Percentiles rank a stretch among this genome's conserved stretches.
These are phyloP conservation scores for Rousettus madagascariensis DNA, from an alignment of 2,797 vertebrate genomes.

Conservation along the genomic window DNA sequence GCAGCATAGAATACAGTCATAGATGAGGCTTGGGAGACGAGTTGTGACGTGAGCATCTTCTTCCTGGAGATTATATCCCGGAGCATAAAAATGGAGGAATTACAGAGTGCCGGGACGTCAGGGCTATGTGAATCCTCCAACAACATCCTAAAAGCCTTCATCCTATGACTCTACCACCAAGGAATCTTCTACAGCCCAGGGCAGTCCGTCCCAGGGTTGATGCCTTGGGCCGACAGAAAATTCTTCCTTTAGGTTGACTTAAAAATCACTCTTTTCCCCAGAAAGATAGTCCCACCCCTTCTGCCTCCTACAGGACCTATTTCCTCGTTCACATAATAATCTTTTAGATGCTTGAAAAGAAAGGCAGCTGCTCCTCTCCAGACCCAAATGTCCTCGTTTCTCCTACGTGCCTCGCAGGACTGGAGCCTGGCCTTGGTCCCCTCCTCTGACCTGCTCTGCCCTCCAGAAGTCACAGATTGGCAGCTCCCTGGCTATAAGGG, in stretches of 20 bases:
- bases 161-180: background rate
- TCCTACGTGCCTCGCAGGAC: background rate
- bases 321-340: background rate
- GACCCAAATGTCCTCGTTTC: too few relatives aligned
- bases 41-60: rapidly evolving
- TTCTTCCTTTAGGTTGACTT: background rate
- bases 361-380: background rate
- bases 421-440: background rate
- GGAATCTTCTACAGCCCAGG: background rate
- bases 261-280: background rate
- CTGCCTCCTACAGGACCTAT: background rate
- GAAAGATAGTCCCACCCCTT: rapidly evolving
- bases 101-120: background rate
- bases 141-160: background rate
- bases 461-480: background rate
- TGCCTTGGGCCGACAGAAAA: background rate
- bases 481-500: background rate
- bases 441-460: background rate
- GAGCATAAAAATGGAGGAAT: background rate
- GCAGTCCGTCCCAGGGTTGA: background rate
- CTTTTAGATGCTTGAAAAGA: background rate
- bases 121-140: background rate
- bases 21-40: background rate
- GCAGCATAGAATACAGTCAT: background rate
- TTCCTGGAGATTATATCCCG: background rate